Base-by-base conservation (phyloP, 2,888 invertebrate species). In the Petrolisthes manimaculis region DNA sequence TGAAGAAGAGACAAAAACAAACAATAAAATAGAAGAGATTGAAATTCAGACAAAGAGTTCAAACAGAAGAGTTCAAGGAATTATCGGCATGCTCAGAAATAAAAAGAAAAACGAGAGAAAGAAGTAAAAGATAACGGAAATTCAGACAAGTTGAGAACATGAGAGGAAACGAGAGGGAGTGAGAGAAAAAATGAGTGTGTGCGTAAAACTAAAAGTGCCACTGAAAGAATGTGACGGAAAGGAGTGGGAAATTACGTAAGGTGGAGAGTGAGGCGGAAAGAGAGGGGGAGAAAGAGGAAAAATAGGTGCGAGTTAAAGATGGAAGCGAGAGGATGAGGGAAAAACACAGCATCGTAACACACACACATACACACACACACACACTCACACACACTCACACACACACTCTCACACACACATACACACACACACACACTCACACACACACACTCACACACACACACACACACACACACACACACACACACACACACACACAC, bases 121-220 rank as follows among this genome's bases (percentile, higher is more conserved):
- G 79, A 53, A 53, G 12, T n/a, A 54, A 9, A 53, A 79, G 54
- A 55, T 18, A 14, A 53, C 4, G 21, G 55, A 9, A 12, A 53
- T 53, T 54, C 53, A 79, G 79, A 79, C 18, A 79, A 55, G 55
- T 9, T 71, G 4, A n/a, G 71, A n/a, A n/a, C 21, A n/a, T 24
- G 71, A 83, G 24, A 67, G 14, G 69, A 14, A 69, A 37, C 51
- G 18, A n/a, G 24, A 67, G 67, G 67, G 82, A 82, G 69, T 67
- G 81, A 81, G 81, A 81, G 55, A 81, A 24, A 80, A 14, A 79
- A 14, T 51, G 53, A 79, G 55, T 56, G 55, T 55, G 55, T 55
- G 55, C 18, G 55, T 18, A 3, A 81, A 21, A 21, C 21, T 81
- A 4, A 55, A 21, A 9, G 55, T 24, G 14, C n/a, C 18, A 0